These are phyloP conservation scores for Dryoscopus gambensis DNA, from an alignment of 2,113 vertebrate genomes.

Conservation along the genomic window DNA sequence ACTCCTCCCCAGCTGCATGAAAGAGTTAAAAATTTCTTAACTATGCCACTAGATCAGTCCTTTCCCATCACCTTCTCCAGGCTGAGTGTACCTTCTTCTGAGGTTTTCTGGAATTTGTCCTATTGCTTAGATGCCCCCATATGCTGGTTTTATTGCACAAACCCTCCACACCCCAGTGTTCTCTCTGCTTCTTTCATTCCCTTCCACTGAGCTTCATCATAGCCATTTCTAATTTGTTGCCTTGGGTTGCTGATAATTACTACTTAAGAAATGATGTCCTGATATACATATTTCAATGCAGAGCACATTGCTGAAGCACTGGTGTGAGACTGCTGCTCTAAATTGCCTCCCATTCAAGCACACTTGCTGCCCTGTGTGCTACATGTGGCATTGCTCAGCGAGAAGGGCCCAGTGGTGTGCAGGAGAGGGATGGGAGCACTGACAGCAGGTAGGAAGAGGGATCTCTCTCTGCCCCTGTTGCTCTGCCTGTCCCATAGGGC, in stretches of 20 bases:
- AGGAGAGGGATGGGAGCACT: neutral
- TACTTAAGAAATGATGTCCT: neutral
- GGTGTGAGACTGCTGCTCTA: neutral
- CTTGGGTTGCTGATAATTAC: neutral
- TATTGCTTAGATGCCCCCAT: neutral
- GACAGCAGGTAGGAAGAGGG: neutral
- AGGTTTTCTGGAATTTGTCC: neutral
- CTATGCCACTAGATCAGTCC: neutral
- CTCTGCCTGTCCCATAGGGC: neutral
- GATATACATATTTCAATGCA: neutral
- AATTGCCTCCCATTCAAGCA: neutral
- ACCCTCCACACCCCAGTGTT: neutral
- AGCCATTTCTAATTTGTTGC: neutral
- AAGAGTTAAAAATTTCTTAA: neutral
- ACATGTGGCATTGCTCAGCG: fast-evolving
- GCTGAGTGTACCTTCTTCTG: neutral
- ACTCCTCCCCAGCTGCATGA: neutral
- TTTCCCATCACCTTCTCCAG: neutral
- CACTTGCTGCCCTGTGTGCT: fast-evolving
- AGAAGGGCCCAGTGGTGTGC: fast-evolving
- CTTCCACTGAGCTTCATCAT: neutral
- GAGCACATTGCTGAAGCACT: neutral
- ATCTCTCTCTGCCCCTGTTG: neutral
- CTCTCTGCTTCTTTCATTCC: neutral
- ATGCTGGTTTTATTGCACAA: neutral